Conservation (phyloP, 2,797 vertebrate species). For the Falco columbarius region DNA sequence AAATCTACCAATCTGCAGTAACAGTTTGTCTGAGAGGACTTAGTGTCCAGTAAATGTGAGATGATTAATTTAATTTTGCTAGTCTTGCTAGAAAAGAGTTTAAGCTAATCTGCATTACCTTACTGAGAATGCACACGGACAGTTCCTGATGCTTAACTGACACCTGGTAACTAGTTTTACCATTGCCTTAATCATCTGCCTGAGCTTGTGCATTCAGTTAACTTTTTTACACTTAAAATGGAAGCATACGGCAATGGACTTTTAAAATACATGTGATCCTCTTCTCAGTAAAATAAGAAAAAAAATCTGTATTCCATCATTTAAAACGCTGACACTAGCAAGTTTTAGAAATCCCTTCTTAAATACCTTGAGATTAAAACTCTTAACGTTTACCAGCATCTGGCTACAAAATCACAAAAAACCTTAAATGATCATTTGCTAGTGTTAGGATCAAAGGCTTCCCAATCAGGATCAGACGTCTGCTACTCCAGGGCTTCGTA, state of each 20-base stretch:
- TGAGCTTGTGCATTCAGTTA: not conserved
- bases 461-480: not conserved
- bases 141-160: not conserved
- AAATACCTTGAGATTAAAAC: not conserved
- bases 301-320: not conserved
- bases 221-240: not conserved
- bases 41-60: not conserved
- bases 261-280: not conserved
- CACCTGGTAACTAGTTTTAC: not conserved
- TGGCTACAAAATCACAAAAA: constrained; percentile 5
- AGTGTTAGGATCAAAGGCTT: constrained; percentile 14
- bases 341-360: constrained; percentile 14
- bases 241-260: not conserved
- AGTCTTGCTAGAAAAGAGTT: not conserved
- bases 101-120: not conserved
- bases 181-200: not conserved
- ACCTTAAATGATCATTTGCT: not conserved
- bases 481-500: not conserved
- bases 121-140: rapidly evolving
- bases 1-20: not conserved
- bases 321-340: not conserved
- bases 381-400: not conserved
- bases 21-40: not conserved
- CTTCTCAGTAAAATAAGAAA: not conserved
- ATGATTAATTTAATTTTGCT: not conserved